These are phyloP conservation scores for Cladopsammia gracilis DNA, from an alignment of 64 coral and sea anemone species.

Conservation along the genomic window DNA sequence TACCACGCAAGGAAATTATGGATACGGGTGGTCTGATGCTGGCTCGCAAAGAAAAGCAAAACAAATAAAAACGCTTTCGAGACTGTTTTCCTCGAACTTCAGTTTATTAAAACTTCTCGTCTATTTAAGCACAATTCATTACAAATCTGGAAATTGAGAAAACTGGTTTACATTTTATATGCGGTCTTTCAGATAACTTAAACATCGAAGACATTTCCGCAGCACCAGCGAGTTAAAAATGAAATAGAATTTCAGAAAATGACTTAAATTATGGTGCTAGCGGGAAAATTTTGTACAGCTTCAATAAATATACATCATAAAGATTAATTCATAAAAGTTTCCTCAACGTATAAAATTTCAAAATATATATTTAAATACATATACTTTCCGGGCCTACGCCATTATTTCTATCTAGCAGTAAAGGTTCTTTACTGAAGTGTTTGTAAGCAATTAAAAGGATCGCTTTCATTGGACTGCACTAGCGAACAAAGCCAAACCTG, in stretches of 20 bases:
- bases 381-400: slow-evolving; percentile 54
- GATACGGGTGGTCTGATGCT: slow-evolving; percentile 48
- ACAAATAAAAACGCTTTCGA: slow-evolving; percentile 29
- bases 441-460: slow-evolving; percentile 63
- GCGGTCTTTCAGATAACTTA: slow-evolving; percentile 34
- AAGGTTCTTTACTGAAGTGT: slow-evolving; percentile 44
- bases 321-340: slow-evolving; percentile 82
- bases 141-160: slow-evolving; percentile 66
- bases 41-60: slow-evolving; percentile 41
- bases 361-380: slow-evolving; percentile 86
- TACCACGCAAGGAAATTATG: slow-evolving; percentile 42
- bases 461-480: slow-evolving; percentile 42
- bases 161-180: slow-evolving; percentile 30
- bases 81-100: slow-evolving; percentile 43
- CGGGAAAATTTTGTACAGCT: slow-evolving; percentile 57
- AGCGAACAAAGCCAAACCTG: slow-evolving; percentile 55
- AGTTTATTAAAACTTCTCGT: slow-evolving; percentile 82
- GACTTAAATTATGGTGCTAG: slow-evolving; percentile 64
- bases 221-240: slow-evolving; percentile 49
- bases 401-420: slow-evolving; percentile 48
- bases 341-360: slow-evolving; percentile 84
- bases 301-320: slow-evolving; percentile 61
- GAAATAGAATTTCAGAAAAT: slow-evolving; percentile 58
- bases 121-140: slow-evolving; percentile 78
- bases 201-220: slow-evolving; percentile 40